Conservation (phyloP, 2,113 vertebrate genomes). For the Eublepharis macularius region DNA sequence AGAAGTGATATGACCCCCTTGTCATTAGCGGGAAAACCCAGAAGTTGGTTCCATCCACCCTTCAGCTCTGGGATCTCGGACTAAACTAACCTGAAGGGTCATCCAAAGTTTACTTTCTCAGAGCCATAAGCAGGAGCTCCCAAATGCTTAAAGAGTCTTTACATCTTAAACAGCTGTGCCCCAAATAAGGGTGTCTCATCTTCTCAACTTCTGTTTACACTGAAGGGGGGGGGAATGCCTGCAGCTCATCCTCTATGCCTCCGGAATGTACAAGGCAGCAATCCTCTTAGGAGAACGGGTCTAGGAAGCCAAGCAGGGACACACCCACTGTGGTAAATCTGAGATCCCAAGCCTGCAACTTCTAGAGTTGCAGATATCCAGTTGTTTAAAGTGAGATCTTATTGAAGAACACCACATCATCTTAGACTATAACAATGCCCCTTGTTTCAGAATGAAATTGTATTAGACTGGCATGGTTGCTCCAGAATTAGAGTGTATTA, state of each 20-base stretch:
- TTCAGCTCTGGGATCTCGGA: conserved; percentile 70
- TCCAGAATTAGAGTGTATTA: not conserved
- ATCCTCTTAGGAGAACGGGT: conserved; percentile 13
- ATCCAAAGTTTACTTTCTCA: conserved; percentile 88
- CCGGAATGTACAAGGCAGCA: conserved; percentile 25
- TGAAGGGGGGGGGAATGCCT: conserved; percentile 1
- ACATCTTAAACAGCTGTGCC: conserved; percentile 78
- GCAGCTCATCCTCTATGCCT: not conserved
- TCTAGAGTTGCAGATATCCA: not conserved
- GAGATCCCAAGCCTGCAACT: not conserved
- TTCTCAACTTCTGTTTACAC: conserved; percentile 29
- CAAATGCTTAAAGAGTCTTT: conserved; percentile 81
- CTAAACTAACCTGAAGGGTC: conserved; percentile 84
- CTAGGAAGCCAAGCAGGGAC: not conserved
- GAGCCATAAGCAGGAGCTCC: conserved; percentile 65
- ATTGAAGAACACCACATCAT: not conserved
- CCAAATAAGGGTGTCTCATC: conserved; percentile 28
- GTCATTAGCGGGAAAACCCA: conserved; percentile 48
- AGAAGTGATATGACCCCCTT: conserved; percentile 67
- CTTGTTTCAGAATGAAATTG: not conserved
- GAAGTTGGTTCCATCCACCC: conserved; percentile 68
- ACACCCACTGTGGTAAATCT: not conserved
- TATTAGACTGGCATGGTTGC: not conserved
- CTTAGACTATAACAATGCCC: not conserved
- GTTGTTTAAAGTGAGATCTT: not conserved